These are phyloP conservation scores for Grammomys dolichurus DNA, from an alignment of 2,113 vertebrate genomes.

Conservation along the genomic window DNA sequence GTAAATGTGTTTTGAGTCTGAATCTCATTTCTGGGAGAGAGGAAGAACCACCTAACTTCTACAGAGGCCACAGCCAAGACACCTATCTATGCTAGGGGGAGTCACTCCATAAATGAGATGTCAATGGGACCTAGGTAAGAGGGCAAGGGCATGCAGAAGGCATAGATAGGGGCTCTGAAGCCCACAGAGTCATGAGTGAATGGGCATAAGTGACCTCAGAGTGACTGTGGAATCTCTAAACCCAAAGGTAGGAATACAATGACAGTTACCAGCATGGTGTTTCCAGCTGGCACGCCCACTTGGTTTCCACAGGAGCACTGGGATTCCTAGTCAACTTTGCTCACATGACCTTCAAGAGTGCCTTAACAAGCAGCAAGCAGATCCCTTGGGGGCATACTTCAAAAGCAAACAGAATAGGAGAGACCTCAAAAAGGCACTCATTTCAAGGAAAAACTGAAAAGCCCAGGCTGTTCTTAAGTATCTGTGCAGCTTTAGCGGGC, in stretches of 20 bases:
- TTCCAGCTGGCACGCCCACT: background rate
- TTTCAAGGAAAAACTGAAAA: constrained; percentile 1
- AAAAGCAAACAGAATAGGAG: background rate
- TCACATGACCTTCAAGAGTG: background rate
- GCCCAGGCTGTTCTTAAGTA: background rate
- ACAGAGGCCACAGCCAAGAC: background rate
- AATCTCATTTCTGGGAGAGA: too few species aligned
- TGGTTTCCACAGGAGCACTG: background rate
- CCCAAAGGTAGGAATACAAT: background rate
- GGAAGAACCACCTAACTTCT: too few species aligned
- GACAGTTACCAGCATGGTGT: background rate
- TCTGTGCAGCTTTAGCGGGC: background rate
- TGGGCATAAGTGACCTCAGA: background rate
- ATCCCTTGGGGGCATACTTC: background rate
- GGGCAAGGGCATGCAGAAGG: background rate
- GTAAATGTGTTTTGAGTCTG: too few species aligned
- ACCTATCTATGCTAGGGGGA: background rate
- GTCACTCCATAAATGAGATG: background rate
- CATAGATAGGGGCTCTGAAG: background rate
- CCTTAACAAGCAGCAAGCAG: too few species aligned
- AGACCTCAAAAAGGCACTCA: background rate
- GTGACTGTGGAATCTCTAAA: background rate
- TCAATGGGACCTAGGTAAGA: background rate
- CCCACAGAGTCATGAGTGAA: background rate
- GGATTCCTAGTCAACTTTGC: background rate